Base-by-base conservation (phyloP, 2,888 invertebrate species). In the Arrhopalites spinosus region DNA sequence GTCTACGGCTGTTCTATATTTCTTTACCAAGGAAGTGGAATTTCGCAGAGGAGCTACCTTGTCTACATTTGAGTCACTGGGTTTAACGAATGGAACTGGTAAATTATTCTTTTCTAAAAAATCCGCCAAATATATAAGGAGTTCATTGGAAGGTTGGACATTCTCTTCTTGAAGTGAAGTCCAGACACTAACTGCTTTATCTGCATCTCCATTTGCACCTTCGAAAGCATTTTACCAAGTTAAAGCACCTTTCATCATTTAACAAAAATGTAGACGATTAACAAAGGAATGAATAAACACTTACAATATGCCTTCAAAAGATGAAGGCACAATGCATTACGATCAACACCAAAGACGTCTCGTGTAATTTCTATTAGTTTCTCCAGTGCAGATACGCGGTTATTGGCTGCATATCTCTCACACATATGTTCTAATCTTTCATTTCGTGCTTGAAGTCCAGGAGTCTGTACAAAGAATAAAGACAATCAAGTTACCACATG, bases 91-190 rank as follows among this genome's bases (percentile, higher is more conserved):
- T 0, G 95, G 94, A n/a, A 93, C 88, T 1, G 88, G 84, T 64
- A 89, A 85, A 36, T 89, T 88, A 81, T 91, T 90, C 11, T 88
- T 86, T 81, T 88, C 86, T 25, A 95, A 87, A 83, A 92, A 90
- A 17, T 88, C 87, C 0, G 90, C 91, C 27, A 95, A 87, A 63
- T 87, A 36, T 0, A 83, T 77, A 0, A 95, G 87, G 84, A 95
- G 94, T 27, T 88, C 86, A 30, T 91, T 90, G 30, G 88, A 89
- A 0, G 94, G 91, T 23, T 90, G 85, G 75, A 93, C 87, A 78
- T 90, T 90, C 84, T 95, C 94, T 84, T 95, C 94, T 86, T 95
- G 94, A 87, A 95, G 90, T 83, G 91, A 87, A 0, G 91, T 93
- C 94, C 94, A 94, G 2, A 95, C 86, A 0, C 90, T 90, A 13